These are phyloP conservation scores for Aphidius gifuensis DNA, from an alignment of 1,140 invertebrate genomes.

Conservation along the genomic window DNA sequence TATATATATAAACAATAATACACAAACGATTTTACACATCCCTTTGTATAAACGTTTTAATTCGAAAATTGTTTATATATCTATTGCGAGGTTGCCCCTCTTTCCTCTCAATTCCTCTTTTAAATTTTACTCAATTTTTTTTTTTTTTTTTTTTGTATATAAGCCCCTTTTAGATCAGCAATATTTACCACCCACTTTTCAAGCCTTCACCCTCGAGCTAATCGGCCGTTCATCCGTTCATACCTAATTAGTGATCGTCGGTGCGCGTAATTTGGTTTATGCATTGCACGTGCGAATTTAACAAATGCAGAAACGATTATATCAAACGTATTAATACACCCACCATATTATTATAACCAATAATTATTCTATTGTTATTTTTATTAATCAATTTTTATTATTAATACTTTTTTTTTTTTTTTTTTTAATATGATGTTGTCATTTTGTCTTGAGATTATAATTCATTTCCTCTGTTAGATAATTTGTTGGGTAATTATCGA, in stretches of 20 bases:
- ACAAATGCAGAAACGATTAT: conserved; percentile 25
- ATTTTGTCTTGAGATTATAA: too few species aligned
- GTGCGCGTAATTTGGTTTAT: conserved; percentile 29
- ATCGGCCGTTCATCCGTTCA: conserved; percentile 26
- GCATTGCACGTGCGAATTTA: conserved; percentile 28
- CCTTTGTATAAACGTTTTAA: too few species aligned
- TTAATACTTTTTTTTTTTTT: too few species aligned
- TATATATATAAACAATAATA: too few species aligned
- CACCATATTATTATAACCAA: not conserved
- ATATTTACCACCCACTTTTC: not conserved
- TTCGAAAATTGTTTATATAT: too few species aligned
- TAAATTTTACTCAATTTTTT: not conserved
- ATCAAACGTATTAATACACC: conserved; percentile 26
- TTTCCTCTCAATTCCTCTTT: not conserved
- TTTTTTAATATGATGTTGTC: too few species aligned
- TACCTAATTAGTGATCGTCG: conserved; percentile 29
- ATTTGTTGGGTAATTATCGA: too few species aligned
- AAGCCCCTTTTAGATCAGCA: not conserved
- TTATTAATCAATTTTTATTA: too few species aligned
- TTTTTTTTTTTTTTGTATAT: not conserved
- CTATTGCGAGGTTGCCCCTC: conserved; percentile 1
- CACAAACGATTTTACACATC: too few species aligned
- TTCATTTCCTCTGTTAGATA: too few species aligned
- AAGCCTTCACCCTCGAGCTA: conserved; percentile 19
- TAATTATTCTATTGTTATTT: too few species aligned